A percentile compares a stretch with the other conserved stretches of the same genome.
Conservation (phyloP, 2,113 vertebrate genomes). For the Corapipo altera region DNA sequence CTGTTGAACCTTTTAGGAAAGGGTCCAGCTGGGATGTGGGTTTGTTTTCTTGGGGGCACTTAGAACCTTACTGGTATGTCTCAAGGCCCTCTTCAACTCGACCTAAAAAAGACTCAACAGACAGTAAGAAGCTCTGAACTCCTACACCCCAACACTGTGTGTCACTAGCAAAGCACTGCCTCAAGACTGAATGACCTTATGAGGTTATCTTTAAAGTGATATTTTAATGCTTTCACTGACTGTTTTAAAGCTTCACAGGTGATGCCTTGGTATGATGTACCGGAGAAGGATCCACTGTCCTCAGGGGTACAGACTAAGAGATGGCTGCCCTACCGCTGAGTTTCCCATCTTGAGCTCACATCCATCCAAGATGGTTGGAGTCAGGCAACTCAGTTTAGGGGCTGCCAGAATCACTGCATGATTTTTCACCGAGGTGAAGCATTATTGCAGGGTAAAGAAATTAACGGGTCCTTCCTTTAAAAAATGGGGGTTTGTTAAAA, state of each 20-base stretch:
- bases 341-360: background rate
- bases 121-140: background rate
- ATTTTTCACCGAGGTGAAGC: background rate
- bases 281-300: background rate
- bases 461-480: background rate
- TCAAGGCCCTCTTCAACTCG: background rate
- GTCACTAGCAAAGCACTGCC: background rate
- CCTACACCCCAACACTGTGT: background rate
- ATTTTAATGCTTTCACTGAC: background rate
- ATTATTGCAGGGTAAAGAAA: background rate
- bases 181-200: background rate
- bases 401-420: background rate
- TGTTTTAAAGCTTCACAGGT: background rate
- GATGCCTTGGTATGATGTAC: background rate
- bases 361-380: background rate
- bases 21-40: background rate
- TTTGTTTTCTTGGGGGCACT: background rate
- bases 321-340: background rate
- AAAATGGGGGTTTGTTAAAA: background rate
- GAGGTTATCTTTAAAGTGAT: background rate
- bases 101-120: background rate
- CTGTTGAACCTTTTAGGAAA: background rate
- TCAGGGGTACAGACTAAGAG: background rate
- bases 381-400: background rate
- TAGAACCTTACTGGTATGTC: background rate